These are phyloP conservation scores for Engraulis encrasicolus DNA, from an alignment of 2,113 vertebrate genomes.

Conservation along the genomic window DNA sequence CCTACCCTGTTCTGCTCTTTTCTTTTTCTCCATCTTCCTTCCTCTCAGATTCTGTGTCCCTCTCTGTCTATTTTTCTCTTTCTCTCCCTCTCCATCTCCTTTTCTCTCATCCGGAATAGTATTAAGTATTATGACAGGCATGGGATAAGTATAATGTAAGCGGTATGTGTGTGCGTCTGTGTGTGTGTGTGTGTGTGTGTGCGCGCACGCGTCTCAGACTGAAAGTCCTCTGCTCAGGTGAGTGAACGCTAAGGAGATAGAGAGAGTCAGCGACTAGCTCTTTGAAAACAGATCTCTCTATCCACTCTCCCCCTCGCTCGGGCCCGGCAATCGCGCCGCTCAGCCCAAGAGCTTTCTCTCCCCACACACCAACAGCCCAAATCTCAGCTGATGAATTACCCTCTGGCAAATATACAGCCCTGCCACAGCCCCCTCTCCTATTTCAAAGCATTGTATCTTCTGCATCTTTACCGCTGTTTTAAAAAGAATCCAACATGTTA, in stretches of 20 bases:
- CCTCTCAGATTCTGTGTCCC: background rate
- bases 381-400: constrained; percentile 30
- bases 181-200: constrained; percentile 57
- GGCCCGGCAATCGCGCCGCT: background rate
- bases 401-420: constrained; percentile 35
- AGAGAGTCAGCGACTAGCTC: constrained; percentile 6
- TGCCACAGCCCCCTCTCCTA: background rate
- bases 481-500: constrained; percentile 47
- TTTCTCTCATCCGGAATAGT: background rate
- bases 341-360: constrained; percentile 1
- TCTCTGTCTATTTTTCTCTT: background rate
- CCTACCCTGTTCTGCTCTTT: too few relatives aligned
- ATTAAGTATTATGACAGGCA: background rate
- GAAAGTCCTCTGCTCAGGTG: constrained; percentile 17
- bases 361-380: constrained; percentile 43
- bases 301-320: background rate
- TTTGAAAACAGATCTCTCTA: background rate
- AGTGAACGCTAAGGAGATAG: background rate
- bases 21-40: background rate
- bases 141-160: constrained; percentile 19
- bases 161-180: constrained; percentile 50
- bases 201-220: constrained; percentile 32
- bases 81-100: background rate
- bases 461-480: background rate
- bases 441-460: constrained; percentile 49